These are phyloP conservation scores for Drosophila pruinosa DNA, from an alignment of 1,140 invertebrate species.

Conservation along the genomic window DNA sequence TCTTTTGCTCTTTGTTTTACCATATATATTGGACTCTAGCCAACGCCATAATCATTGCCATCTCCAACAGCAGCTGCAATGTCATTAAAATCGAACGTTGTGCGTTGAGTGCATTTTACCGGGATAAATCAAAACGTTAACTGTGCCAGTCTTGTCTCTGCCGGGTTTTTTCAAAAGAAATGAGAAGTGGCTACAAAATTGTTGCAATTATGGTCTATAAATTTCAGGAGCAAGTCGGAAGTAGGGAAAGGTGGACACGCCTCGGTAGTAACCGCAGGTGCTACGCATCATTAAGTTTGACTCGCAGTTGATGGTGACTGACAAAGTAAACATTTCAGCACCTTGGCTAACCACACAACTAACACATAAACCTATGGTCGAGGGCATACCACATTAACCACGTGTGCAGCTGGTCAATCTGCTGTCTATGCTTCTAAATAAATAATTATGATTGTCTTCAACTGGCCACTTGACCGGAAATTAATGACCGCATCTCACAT, in stretches of 20 bases:
- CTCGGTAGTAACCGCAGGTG: constrained; percentile 50
- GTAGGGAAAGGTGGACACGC: background rate
- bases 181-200: constrained; percentile 53
- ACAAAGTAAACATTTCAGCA: constrained; percentile 78
- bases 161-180: constrained; percentile 33
- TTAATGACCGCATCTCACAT: constrained; percentile 60
- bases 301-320: constrained; percentile 51
- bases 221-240: constrained; percentile 29
- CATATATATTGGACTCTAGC: background rate
- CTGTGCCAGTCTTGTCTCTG: constrained; percentile 5
- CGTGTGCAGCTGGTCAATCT: constrained; percentile 75
- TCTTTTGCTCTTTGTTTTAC: constrained; percentile 63
- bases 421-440: constrained; percentile 66
- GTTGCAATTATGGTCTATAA: constrained; percentile 74
- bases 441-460: constrained; percentile 79
- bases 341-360: constrained; percentile 72
- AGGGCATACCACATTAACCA: constrained; percentile 43
- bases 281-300: constrained; percentile 77
- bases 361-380: constrained; percentile 33
- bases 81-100: constrained; percentile 70
- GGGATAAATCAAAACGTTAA: constrained; percentile 72
- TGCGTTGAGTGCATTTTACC: constrained; percentile 61
- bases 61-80: constrained; percentile 13
- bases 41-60: no score
- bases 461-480: constrained; percentile 76